Evolutionary conservation across 2,113 vertebrate genomes (phyloP).

Genomic region (Lophura nycthemera): DNA sequence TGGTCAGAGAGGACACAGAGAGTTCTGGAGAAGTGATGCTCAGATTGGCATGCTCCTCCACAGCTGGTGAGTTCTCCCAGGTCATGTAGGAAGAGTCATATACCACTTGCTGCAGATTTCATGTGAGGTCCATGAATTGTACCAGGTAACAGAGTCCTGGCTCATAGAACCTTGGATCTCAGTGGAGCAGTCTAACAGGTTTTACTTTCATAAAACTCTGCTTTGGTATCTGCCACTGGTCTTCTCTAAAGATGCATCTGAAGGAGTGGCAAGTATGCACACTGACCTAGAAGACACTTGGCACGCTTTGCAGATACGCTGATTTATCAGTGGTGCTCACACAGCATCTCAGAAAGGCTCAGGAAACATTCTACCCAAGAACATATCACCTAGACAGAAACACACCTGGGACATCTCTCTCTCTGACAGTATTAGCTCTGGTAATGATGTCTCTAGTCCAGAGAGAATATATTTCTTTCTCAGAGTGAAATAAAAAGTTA

Average conservation of each 20-base stretch:
- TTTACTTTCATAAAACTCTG: background rate
- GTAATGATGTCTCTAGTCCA: background rate
- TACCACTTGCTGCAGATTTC: background rate
- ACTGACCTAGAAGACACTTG: background rate
- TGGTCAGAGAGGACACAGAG: background rate
- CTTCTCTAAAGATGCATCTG: background rate
- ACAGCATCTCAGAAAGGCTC: background rate
- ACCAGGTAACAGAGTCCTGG: background rate
- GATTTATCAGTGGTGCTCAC: background rate
- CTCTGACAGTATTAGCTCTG: background rate
- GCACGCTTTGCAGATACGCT: background rate
- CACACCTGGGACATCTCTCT: background rate
- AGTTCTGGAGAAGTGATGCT: background rate
- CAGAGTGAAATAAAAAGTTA: constrained; percentile 32
- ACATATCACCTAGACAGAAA: background rate
- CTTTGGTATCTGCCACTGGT: background rate
- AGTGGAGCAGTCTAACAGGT: background rate
- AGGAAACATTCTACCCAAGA: background rate
- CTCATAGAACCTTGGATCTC: background rate
- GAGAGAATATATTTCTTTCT: constrained; percentile 14
- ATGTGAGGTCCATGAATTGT: background rate
- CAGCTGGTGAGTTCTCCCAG: too few species aligned
- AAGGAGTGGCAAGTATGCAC: background rate
- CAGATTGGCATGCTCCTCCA: background rate
- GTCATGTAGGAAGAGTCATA: background rate